A percentile compares a stretch with the other conserved stretches of the same genome.
phyloP scores from a whole-genome alignment of 2,888 invertebrate species.

The Desoria tigrina region DNA sequence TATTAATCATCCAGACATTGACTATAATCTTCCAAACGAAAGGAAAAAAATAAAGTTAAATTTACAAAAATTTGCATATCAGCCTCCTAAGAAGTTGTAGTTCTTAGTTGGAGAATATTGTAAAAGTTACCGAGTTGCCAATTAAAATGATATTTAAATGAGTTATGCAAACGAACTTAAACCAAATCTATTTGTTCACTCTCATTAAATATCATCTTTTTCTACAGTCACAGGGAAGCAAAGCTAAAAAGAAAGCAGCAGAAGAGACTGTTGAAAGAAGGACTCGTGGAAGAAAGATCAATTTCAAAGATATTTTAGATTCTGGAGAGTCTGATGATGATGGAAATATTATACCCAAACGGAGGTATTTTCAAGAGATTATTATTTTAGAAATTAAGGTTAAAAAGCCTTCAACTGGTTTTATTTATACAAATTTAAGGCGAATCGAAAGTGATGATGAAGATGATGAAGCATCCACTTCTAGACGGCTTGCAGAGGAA shows the following conservation, averaged over 20 bases:
- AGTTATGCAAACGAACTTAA: no score
- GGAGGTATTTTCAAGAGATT: conserved; percentile 38
- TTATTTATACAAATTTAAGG: conserved; percentile 20
- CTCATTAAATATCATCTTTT: background rate
- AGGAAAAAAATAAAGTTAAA: conserved; percentile 18
- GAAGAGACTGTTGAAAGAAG: conserved; percentile 62
- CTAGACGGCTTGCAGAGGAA: conserved; percentile 50
- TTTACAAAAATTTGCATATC: conserved; percentile 28
- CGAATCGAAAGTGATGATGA: conserved; percentile 42
- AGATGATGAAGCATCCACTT: conserved; percentile 36
- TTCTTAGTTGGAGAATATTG: no score
- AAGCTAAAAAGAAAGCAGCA: conserved; percentile 31
- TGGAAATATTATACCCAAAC: conserved; percentile 52
- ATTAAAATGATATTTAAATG: no score
- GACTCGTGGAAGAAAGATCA: conserved; percentile 72
- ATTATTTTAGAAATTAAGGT: no score
- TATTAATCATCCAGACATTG: conserved; percentile 48
- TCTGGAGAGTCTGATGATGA: conserved; percentile 71
- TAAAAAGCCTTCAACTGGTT: no score
- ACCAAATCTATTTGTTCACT: no score
- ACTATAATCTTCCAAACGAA: conserved; percentile 4
- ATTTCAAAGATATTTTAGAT: conserved; percentile 68
- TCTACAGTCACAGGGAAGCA: conserved; percentile 6
- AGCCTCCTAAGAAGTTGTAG: conserved; percentile 36
- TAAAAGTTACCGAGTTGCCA: no score